Percentiles rank a stretch among this genome's conserved stretches.
These are phyloP conservation scores for Propithecus deckenii DNA, from an alignment of 2,797 vertebrate genomes.

Conservation along the genomic window DNA sequence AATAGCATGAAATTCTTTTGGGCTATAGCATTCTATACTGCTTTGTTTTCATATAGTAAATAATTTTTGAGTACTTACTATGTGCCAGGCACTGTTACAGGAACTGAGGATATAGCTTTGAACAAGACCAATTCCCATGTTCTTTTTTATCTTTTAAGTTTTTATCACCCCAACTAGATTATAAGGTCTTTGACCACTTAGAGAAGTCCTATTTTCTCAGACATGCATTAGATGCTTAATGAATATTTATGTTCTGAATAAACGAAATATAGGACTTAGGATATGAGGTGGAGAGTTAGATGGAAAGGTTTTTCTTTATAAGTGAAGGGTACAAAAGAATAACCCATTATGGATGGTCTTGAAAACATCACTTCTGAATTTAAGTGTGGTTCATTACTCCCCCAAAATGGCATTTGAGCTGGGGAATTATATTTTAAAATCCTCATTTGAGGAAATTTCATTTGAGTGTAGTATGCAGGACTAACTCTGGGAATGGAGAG, in stretches of 20 bases:
- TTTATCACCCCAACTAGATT: slow-evolving; percentile 31
- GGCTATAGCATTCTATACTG: neutral
- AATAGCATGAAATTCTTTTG: neutral
- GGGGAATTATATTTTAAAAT: neutral
- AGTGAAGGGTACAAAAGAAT: neutral
- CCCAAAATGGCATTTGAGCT: neutral
- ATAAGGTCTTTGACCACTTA: neutral
- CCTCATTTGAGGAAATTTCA: slow-evolving; percentile 23
- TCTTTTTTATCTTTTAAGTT: slow-evolving; percentile 23
- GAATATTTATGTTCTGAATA: slow-evolving; percentile 43
- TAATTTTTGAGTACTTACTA: neutral
- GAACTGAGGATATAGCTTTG: neutral
- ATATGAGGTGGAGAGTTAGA: neutral
- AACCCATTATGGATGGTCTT: neutral
- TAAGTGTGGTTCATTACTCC: slow-evolving; percentile 9
- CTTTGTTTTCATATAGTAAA: slow-evolving; percentile 37
- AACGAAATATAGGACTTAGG: neutral
- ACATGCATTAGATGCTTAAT: neutral
- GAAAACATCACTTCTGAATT: slow-evolving; percentile 32
- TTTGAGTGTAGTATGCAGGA: neutral
- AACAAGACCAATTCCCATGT: neutral
- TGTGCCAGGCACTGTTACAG: neutral
- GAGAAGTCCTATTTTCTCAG: neutral
- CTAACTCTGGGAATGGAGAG: neutral
- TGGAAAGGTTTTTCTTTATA: neutral